Base-by-base conservation (phyloP, 2,888 invertebrate species). In the Acrobasis suavella region DNA sequence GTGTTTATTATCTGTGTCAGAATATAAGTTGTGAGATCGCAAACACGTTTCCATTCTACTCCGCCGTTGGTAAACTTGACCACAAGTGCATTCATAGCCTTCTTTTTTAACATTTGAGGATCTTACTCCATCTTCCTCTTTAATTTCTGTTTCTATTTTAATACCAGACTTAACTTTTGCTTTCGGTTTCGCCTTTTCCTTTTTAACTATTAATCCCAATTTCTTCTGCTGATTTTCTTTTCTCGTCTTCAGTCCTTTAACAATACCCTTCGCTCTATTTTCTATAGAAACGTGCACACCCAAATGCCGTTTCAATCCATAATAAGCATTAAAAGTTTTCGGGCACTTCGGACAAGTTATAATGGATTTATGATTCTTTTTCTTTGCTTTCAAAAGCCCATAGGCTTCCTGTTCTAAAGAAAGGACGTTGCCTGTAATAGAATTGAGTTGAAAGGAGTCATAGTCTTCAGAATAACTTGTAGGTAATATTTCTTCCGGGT, bases 341-440 rank as follows among this genome's bases (percentile, higher is more conserved):
- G 81, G 72, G 65, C 91, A 91, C 69, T 88, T 87, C 0, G 78
- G 73, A 62, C 89, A 90, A 7, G 64, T 52, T 16, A 69, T 1
- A 7, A 52, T 8, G 2, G 51, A 62, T 12, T 62, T 51, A 0
- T 68, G 67, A 12, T 68, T 74, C 46, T 77, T 76, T 15, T 74
- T 79, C 65, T 83, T 85, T 0, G 81, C 79, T 77, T 85, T 80
- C 7, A 90, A 69, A 39, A 89, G 70, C 0, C 85, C 85, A 22
- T 86, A 89, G 0, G 89, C 91, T 73, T 91, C 88, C 72, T 92
- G 89, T 72, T 91, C 90, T 12, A 91, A 66, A 0, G 91, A 81
- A 38, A 90, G 66, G 2, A 86, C 78, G 63, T 91, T 84, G 0
- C 91, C 89, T 1, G 92, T 91, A 51, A 92, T 91, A 1, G 91